These are phyloP conservation scores for Heliornis fulica DNA, from an alignment of 2,113 vertebrate genomes.

Conservation along the genomic window DNA sequence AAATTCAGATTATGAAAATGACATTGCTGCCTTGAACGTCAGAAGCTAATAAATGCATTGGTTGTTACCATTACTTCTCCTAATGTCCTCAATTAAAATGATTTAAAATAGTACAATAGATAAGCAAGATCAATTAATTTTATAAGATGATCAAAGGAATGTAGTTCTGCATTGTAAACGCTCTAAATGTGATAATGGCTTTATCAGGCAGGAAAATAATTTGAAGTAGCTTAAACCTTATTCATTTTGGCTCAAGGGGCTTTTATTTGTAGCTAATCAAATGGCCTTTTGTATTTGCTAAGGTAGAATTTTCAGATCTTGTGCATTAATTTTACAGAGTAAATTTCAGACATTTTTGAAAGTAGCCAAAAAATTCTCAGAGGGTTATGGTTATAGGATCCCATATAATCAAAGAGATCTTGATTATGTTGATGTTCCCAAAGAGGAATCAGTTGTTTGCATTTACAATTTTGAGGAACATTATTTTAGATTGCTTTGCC, in stretches of 20 bases:
- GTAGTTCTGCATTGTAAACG: slow-evolving; percentile 76
- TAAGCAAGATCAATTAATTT: slow-evolving; percentile 87
- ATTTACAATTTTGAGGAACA: background rate
- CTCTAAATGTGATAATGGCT: slow-evolving; percentile 77
- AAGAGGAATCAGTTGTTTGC: background rate
- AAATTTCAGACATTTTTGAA: slow-evolving; percentile 57
- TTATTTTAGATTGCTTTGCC: background rate
- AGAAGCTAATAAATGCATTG: slow-evolving; percentile 78
- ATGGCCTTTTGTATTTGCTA: slow-evolving; percentile 71
- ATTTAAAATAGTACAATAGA: slow-evolving; percentile 91
- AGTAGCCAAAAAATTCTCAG: slow-evolving; percentile 47
- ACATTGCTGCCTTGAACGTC: slow-evolving; percentile 71
- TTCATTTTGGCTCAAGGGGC: slow-evolving; percentile 74
- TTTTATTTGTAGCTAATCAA: slow-evolving; percentile 77
- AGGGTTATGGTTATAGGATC: slow-evolving; percentile 13
- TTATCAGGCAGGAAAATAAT: slow-evolving; percentile 78
- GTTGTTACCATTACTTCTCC: slow-evolving; percentile 86
- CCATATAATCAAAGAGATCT: slow-evolving; percentile 4
- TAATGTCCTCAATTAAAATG: slow-evolving; percentile 88
- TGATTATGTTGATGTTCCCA: background rate
- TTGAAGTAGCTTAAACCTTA: slow-evolving; percentile 72
- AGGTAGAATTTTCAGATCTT: slow-evolving; percentile 70
- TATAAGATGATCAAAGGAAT: slow-evolving; percentile 86
- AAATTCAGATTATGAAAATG: slow-evolving; percentile 86
- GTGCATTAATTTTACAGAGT: slow-evolving; percentile 68